These are phyloP conservation scores for Threskiornis aethiopicus DNA, from an alignment of 2,797 vertebrate genomes.

Conservation along the genomic window DNA sequence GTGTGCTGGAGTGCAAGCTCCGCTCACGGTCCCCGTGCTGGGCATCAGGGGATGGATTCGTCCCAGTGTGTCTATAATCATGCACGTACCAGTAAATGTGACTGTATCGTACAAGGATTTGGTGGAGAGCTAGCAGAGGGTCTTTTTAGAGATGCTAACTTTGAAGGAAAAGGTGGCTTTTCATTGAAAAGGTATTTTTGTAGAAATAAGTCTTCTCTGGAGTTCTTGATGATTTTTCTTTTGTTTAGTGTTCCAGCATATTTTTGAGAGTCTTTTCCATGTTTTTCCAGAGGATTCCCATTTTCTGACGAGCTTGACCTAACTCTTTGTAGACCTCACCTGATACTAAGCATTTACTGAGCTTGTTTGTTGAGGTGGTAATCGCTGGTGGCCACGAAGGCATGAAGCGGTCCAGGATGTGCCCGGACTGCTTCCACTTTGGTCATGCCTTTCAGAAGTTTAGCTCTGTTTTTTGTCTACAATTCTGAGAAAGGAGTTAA, in stretches of 20 bases:
- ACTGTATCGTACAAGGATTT: background rate
- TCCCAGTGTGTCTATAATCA: background rate
- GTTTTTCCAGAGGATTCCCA: background rate
- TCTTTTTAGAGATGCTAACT: background rate
- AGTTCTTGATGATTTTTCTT: background rate
- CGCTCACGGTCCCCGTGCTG: background rate
- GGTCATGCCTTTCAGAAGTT: background rate
- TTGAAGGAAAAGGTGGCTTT: background rate
- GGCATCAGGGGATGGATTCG: background rate
- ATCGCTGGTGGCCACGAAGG: background rate
- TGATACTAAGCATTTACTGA: background rate
- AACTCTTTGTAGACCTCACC: background rate
- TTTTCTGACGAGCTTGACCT: background rate
- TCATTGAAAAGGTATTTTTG: background rate
- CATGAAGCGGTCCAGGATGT: background rate
- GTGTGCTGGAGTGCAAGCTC: background rate
- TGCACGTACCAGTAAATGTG: rapidly evolving
- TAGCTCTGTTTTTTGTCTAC: background rate
- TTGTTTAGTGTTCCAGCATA: background rate
- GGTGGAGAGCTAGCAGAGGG: background rate
- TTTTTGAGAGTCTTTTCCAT: background rate
- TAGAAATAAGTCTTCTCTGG: background rate
- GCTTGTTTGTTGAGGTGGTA: background rate
- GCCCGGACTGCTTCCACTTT: background rate
- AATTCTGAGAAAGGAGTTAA: background rate